Evolutionary conservation across 2,113 vertebrate species (phyloP).

Genomic region (Amia ocellicauda): DNA sequence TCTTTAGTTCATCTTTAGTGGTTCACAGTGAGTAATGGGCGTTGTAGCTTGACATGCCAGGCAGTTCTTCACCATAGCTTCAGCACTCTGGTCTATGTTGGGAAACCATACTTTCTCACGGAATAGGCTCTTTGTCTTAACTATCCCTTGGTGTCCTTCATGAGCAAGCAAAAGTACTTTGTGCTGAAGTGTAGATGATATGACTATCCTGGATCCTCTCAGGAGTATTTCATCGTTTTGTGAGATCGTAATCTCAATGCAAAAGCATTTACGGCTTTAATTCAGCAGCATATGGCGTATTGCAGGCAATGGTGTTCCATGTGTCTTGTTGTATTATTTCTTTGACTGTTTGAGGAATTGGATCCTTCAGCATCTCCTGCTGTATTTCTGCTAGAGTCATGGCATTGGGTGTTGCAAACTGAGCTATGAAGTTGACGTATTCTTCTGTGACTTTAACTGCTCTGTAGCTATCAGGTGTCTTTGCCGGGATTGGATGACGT

Average conservation of each 20-base stretch:
- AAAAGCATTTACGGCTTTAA: slow-evolving; percentile 14
- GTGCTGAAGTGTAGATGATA: slow-evolving; percentile 12
- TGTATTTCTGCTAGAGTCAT: slow-evolving; percentile 23
- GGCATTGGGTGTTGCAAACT: slow-evolving; percentile 27
- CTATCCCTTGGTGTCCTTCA: slow-evolving; percentile 31
- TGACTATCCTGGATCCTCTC: slow-evolving; percentile 18
- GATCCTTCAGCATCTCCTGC: slow-evolving; percentile 17
- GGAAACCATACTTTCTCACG: slow-evolving; percentile 27
- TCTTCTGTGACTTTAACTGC: slow-evolving; percentile 31
- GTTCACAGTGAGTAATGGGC: slow-evolving; percentile 9
- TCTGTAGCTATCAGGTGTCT: slow-evolving; percentile 6
- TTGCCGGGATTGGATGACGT: neutral
- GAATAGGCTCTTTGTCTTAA: slow-evolving; percentile 22
- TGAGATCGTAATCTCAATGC: slow-evolving; percentile 15
- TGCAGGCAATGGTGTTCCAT: slow-evolving; percentile 13
- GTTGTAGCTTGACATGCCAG: slow-evolving; percentile 23
- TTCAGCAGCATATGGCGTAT: neutral
- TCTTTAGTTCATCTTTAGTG: slow-evolving; percentile 21
- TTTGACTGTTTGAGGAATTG: slow-evolving; percentile 22
- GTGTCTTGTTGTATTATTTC: slow-evolving; percentile 16
- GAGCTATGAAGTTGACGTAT: slow-evolving; percentile 26
- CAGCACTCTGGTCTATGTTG: slow-evolving; percentile 16
- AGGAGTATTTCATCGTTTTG: slow-evolving; percentile 19
- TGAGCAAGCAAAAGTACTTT: slow-evolving; percentile 24
- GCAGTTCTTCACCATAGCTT: slow-evolving; percentile 12